phyloP scores from a whole-genome alignment of 2,888 invertebrate genomes.

The Torymus texanus region DNA sequence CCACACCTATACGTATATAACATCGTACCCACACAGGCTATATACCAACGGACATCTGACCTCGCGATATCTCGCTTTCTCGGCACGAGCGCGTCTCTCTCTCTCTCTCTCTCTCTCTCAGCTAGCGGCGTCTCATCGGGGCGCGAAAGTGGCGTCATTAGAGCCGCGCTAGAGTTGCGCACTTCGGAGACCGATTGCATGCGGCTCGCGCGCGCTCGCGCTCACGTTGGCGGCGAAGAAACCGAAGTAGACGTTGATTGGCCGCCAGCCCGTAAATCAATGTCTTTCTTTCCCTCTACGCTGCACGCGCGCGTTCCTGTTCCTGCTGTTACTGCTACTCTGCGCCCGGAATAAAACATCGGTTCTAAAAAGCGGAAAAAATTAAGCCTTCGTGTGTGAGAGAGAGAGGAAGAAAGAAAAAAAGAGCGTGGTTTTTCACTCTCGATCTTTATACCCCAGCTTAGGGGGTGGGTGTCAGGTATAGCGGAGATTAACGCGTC shows the following conservation, averaged over 20 bases:
- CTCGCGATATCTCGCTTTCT: not conserved
- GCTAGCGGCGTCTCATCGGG: not conserved
- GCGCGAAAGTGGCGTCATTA: constrained; percentile 46
- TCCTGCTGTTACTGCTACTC: too few species aligned
- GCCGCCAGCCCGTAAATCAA: constrained; percentile 50
- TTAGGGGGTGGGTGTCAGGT: too few species aligned
- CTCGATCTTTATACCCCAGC: not conserved
- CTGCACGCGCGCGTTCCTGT: not conserved
- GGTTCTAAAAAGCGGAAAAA: constrained; percentile 40
- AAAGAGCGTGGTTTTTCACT: not conserved
- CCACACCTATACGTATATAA: too few species aligned
- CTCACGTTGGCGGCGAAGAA: constrained; percentile 26
- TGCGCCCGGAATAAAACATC: constrained; percentile 29
- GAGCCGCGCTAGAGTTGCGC: constrained; percentile 10
- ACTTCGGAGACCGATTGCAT: constrained; percentile 44
- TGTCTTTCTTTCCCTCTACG: constrained; percentile 23
- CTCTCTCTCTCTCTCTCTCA: not conserved
- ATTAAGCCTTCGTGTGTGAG: constrained; percentile 28
- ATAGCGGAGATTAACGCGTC: constrained; percentile 32
- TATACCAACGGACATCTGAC: too few species aligned
- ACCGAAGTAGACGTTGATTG: constrained; percentile 52
- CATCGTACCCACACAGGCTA: too few species aligned
- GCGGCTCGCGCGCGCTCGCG: constrained; percentile 3
- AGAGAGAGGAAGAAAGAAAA: too few species aligned
- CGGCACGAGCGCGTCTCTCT: constrained; percentile 3